Evolutionary conservation across 2,797 vertebrate species (phyloP), one percentile per base, ranked within the genome.

Genomic region (Propithecus perrieri): DNA sequence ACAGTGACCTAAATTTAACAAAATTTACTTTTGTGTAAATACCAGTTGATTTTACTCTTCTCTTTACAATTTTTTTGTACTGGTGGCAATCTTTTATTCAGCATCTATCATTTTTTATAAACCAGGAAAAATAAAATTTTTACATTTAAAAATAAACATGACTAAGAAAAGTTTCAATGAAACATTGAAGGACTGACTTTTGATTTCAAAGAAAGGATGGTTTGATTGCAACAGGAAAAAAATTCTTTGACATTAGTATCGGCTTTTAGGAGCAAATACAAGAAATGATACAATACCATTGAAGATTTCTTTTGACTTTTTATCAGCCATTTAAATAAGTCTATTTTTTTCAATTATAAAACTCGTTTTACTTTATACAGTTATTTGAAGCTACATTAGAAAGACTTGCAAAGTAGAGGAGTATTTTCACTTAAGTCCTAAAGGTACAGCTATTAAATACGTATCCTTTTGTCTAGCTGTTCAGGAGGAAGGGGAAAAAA

Each of bases 191-290:
- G 35, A 67, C 4, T 84, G 6, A 79, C n/a, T 79, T 89, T 76
- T 85, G 33, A 91, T 71, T 74, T 85, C 48, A 87, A 86, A 94
- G 87, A 95, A 95, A 96, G 76, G 88, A 95, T 92, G 48, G 87
- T 93, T 97, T 87, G 80, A 97, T 97, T 46, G 55, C 57, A 22
- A 59, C 17, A 35, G 59, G 53, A 84, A 79, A n/a, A 84, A 92
- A 97, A 69, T 8, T 38, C 35, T 7, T 57, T 71, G 41, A 33
- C 48, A 86, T 67, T 61, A 41, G 17, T 85, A 76, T 79, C 30
- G 74, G 55, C 55, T 95, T 95, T 85, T 43, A 72, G 72, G 53
- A 88, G 14, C 22, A 80, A 12, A 33, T 67, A 80, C 0, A 57
- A 76, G 53, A 61, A 88, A n/a, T 74, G 24, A 85, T 10, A 75